phyloP scores from a whole-genome alignment of 2,113 vertebrate species.

The Oryzias melastigma region DNA sequence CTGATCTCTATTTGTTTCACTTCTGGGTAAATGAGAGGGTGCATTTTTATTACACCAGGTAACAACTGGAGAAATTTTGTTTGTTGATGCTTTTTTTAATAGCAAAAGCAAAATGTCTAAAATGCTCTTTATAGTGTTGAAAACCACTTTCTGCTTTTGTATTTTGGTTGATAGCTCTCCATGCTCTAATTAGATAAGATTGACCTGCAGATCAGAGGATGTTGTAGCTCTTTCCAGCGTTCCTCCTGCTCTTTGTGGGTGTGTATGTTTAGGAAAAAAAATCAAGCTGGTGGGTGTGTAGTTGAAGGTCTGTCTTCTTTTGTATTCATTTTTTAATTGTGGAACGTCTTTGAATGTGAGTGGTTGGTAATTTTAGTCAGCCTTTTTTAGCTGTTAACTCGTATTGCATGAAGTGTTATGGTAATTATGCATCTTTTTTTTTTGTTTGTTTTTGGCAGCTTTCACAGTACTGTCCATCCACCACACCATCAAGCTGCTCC shows the following conservation, averaged over 20 bases:
- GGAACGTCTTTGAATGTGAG: not conserved
- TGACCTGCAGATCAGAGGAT: conserved; percentile 7
- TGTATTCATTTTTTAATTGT: not conserved
- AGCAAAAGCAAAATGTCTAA: too few species aligned
- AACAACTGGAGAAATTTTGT: too few species aligned
- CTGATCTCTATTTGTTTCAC: too few species aligned
- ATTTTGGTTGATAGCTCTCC: conserved; percentile 2
- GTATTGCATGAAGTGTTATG: conserved; percentile 6
- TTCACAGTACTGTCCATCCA: conserved; percentile 14
- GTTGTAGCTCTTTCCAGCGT: conserved; percentile 17
- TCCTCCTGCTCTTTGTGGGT: conserved; percentile 33
- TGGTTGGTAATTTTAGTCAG: conserved; percentile 10
- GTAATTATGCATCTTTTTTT: not conserved
- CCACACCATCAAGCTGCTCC: conserved; percentile 4
- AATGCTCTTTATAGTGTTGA: too few species aligned
- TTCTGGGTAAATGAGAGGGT: too few species aligned
- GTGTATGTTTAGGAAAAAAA: conserved; percentile 17
- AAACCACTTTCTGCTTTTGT: too few species aligned
- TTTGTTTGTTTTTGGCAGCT: conserved; percentile 23
- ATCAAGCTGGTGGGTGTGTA: not conserved
- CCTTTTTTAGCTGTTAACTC: not conserved
- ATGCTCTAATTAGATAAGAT: conserved; percentile 13
- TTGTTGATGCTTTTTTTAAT: too few species aligned
- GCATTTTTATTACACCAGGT: too few species aligned
- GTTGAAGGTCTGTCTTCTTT: too few species aligned